Base-by-base conservation (phyloP, 1,140 invertebrate genomes). In the Tribolium castaneum region DNA sequence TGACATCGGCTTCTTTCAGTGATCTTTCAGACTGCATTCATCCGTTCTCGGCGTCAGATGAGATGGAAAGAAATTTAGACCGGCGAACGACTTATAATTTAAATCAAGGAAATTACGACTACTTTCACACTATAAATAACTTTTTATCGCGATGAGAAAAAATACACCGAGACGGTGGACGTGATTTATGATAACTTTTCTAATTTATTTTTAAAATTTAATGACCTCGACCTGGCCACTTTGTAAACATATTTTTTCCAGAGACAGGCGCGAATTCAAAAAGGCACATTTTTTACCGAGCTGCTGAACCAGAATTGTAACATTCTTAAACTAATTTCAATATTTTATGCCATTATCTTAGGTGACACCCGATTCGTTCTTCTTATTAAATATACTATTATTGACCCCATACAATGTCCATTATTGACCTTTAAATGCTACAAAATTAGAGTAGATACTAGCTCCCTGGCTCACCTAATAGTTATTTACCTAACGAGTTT, bases 91-190 rank as follows among this genome's bases (percentile, higher is more conserved):
- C 59, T 66, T 66, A 35, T 66, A 66, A 66, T 66, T 66, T 66
- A 66, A 66, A 66, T 66, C 25, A 66, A 66, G 59, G 59, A 66
- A 66, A 66, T 66, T 66, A 66, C 59, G 59, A 66, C 59, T 66
- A 66, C 59, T 66, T 66, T 66, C 59, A 66, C 59, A 66, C 59
- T 66, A 66, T 66, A 66, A 66, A 66, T 66, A 66, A 66, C 59
- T 34, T 35, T 66, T 66, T 66, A 66, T 66, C 59, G 59, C 59
- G 59, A 66, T 66, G 59, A 30, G 54, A 66, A 66, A 66, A 66
- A 66, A 66, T 66, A 66, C 59, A 66, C 59, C 59, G 59, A 66
- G 59, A 66, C 59, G 59, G 25, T 66, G 30, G 30, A 66, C 30
- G 30, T 66, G 59, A 66, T 66, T 66, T 66, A 66, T 66, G 59